Base-by-base conservation (phyloP, 2,888 invertebrate genomes). In the Dorcus hopei region DNA sequence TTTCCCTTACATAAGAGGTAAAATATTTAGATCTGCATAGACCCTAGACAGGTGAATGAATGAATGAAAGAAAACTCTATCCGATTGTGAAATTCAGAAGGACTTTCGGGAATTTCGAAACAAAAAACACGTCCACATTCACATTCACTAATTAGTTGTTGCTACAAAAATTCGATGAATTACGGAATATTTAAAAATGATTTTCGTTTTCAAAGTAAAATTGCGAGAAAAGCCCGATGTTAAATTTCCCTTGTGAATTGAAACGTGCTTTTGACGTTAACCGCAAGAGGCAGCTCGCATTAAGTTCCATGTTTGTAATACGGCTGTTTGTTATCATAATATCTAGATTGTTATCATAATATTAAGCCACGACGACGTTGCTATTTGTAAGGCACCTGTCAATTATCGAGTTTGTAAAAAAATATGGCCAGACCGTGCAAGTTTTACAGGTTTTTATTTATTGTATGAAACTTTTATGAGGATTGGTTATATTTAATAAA, bases 251-350 rank as follows among this genome's bases (percentile, higher is more conserved):
- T 59, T 65, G 64, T 56, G 62, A 65, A 65, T 56, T 40, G 41
- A 41, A 56, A 59, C 55, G 51, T 65, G 64, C 54, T 61, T 54
- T 56, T 58, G 64, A 65, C 62, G 59, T 55, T 49, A 57, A 42
- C 55, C 56, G 51, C 54, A 43, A 49, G 45, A 52, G 55, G 57
- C 59, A 57, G 57, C 63, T 57, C 57, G 49, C 43, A 62, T 59
- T 54, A 62, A 55, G 51, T 52, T 52, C 57, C 57, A 52, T 59
- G 49, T 57, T 57, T 53, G 48, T 51, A 38, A 60, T 52, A 52
- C 59, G 45, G 57, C 51, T 57, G 57, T 43, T 50, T 62, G 62
- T 65, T 65, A 64, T 65, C 58, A 63, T 50, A 64, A 58, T 60
- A 49, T 58, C 53, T 47, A 53, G 58, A 58, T 58, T 58, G 58